phyloP scores from a whole-genome alignment of 2,888 invertebrate species.

The Drosophila formosana region DNA sequence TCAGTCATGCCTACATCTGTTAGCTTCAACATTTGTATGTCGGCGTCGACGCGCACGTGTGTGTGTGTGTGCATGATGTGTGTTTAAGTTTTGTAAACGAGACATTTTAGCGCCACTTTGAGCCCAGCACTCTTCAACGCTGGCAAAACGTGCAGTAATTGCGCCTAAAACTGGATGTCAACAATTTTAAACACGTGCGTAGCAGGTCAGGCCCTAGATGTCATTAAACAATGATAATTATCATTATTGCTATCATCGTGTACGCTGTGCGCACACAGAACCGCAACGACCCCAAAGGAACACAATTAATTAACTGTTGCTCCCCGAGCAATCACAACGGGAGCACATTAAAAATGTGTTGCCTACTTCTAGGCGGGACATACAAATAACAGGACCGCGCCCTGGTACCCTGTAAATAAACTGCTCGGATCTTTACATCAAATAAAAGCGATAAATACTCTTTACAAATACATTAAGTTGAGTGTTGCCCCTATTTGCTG shows the following conservation, averaged over 20 bases:
- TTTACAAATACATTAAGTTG: slow-evolving; percentile 1
- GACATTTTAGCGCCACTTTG: slow-evolving; percentile 45
- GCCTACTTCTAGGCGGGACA: slow-evolving; percentile 18
- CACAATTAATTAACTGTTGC: slow-evolving; percentile 52
- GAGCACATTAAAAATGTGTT: slow-evolving; percentile 32
- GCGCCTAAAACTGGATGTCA: slow-evolving; percentile 32
- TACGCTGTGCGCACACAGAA: background rate
- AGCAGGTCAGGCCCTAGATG: slow-evolving; percentile 7
- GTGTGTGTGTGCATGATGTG: slow-evolving; percentile 14
- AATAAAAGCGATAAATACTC: background rate
- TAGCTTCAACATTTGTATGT: background rate
- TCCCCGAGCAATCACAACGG: slow-evolving; percentile 29
- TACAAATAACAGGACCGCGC: slow-evolving; percentile 7
- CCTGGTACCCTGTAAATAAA: background rate
- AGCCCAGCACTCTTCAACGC: slow-evolving; percentile 16
- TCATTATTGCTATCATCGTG: slow-evolving; percentile 21
- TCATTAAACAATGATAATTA: slow-evolving; percentile 30
- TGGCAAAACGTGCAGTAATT: slow-evolving; percentile 31
- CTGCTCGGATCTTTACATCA: background rate
- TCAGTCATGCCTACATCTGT: slow-evolving; percentile 9
- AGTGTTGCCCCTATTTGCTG: background rate
- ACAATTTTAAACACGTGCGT: slow-evolving; percentile 19
- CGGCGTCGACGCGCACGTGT: background rate
- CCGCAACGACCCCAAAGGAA: slow-evolving; percentile 22
- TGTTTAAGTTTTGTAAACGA: slow-evolving; percentile 31